phyloP scores from a whole-genome alignment of 2,888 invertebrate species.

The Oxytorus armatus region DNA sequence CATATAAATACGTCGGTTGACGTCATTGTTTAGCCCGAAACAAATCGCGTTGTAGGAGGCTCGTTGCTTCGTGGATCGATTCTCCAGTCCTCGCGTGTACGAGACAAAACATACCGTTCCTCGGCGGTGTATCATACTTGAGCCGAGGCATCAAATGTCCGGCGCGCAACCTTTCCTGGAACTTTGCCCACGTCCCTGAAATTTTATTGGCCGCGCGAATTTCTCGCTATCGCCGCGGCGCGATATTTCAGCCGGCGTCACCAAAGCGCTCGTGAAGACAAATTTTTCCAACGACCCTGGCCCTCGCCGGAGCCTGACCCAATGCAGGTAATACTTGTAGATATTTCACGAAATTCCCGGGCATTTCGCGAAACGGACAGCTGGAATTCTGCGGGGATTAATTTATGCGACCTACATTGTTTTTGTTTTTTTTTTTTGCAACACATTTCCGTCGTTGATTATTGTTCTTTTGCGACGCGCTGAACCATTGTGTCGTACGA shows the following conservation, averaged over 20 bases:
- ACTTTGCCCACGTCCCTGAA: slow-evolving; percentile 60
- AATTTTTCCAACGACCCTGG: slow-evolving; percentile 43
- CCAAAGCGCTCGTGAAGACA: slow-evolving; percentile 24
- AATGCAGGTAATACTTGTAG: slow-evolving; percentile 33
- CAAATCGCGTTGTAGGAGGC: slow-evolving; percentile 63
- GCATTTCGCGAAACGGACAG: too few relatives aligned
- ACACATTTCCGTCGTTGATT: too few relatives aligned
- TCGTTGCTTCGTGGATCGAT: slow-evolving; percentile 62
- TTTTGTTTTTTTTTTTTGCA: too few relatives aligned
- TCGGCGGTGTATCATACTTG: slow-evolving; percentile 58
- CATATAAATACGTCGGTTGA: slow-evolving; percentile 39
- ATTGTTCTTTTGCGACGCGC: too few relatives aligned
- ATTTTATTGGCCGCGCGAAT: slow-evolving; percentile 65
- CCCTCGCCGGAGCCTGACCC: slow-evolving; percentile 5
- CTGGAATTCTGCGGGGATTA: too few relatives aligned
- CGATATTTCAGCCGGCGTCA: neutral
- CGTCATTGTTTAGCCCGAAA: slow-evolving; percentile 62
- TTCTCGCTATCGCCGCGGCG: slow-evolving; percentile 33
- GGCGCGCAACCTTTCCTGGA: slow-evolving; percentile 64
- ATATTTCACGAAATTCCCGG: too few relatives aligned
- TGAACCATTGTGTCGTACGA: too few relatives aligned
- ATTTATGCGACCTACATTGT: too few relatives aligned
- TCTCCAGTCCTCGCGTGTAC: slow-evolving; percentile 34
- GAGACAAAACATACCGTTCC: slow-evolving; percentile 4
- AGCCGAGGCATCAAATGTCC: slow-evolving; percentile 65